These are phyloP conservation scores for Heliocidaris erythrogramma DNA, from an alignment of 35 echinoderm and acorn worm species.

Conservation along the genomic window DNA sequence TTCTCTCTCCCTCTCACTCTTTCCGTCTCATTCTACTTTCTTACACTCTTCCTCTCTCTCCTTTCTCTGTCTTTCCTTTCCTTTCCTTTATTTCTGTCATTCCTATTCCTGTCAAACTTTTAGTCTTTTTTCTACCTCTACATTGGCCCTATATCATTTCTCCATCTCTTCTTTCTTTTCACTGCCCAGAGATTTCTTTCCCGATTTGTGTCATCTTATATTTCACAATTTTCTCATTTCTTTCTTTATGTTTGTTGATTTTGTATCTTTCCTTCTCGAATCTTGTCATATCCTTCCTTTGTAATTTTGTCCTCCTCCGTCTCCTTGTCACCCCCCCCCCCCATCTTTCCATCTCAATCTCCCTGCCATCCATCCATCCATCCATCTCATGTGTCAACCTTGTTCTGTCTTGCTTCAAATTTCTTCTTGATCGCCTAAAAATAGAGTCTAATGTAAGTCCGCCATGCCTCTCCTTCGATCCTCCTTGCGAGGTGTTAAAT, in stretches of 20 bases:
- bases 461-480: not conserved
- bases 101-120: not conserved
- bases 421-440: slow-evolving; percentile 11
- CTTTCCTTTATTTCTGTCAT: not conserved
- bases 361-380: not conserved
- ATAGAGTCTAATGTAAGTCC: not conserved
- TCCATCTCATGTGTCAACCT: not conserved
- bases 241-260: not conserved
- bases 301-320: not conserved
- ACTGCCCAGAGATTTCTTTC: not conserved
- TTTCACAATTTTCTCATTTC: not conserved
- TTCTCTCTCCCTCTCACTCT: too few relatives aligned
- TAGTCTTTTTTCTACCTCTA: not conserved
- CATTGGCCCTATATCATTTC: not conserved
- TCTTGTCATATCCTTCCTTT: not conserved
- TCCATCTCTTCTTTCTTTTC: not conserved
- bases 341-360: not conserved
- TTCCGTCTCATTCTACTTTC: too few relatives aligned
- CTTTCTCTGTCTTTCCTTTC: not conserved
- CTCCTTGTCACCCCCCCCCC: not conserved
- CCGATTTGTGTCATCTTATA: too few relatives aligned
- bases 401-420: slow-evolving; percentile 10
- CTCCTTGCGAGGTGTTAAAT: not conserved
- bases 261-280: not conserved
- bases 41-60: not conserved